Percentiles rank a stretch among this genome's conserved stretches.
Conservation (phyloP, 2,888 invertebrate genomes). For the Troglohyphantes excavatus region DNA sequence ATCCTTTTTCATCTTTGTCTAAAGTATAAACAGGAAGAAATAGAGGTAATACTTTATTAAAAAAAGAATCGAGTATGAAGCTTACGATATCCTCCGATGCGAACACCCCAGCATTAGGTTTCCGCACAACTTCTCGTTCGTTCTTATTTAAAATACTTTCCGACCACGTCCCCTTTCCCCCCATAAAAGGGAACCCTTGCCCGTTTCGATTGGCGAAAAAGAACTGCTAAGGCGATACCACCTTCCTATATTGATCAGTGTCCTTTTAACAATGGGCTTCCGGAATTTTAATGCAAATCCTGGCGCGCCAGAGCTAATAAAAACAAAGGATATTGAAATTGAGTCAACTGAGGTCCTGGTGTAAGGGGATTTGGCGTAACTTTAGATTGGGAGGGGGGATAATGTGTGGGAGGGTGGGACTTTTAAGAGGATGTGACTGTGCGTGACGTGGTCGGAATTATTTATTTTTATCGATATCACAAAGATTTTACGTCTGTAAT, state of each 20-base stretch:
- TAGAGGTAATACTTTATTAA: conserved; percentile 30
- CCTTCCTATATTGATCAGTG: not conserved
- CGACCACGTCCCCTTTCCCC: not conserved
- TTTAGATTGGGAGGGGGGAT: not conserved
- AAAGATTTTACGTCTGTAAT: not conserved
- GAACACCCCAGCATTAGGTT: conserved; percentile 7
- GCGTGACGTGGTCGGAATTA: not conserved
- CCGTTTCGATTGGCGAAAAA: not conserved
- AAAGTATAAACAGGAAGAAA: not conserved
- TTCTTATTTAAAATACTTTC: conserved; percentile 38
- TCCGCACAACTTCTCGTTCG: conserved; percentile 2
- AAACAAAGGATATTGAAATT: conserved; percentile 21
- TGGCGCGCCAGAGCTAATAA: not conserved
- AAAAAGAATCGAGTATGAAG: not conserved
- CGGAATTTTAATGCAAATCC: conserved; percentile 38
- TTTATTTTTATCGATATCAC: conserved; percentile 4
- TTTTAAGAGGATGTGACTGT: not conserved
- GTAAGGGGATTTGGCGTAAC: too few relatives aligned
- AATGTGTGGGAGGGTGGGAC: not conserved
- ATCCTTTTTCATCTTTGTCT: not conserved
- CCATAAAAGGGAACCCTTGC: not conserved
- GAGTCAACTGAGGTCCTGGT: conserved; percentile 3
- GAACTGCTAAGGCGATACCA: not conserved
- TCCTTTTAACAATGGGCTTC: not conserved
- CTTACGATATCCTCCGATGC: conserved; percentile 27